Evolutionary conservation across 2,113 vertebrate genomes (phyloP), one percentile per base, ranked within the genome.

Genomic region (Theristicus caerulescens): DNA sequence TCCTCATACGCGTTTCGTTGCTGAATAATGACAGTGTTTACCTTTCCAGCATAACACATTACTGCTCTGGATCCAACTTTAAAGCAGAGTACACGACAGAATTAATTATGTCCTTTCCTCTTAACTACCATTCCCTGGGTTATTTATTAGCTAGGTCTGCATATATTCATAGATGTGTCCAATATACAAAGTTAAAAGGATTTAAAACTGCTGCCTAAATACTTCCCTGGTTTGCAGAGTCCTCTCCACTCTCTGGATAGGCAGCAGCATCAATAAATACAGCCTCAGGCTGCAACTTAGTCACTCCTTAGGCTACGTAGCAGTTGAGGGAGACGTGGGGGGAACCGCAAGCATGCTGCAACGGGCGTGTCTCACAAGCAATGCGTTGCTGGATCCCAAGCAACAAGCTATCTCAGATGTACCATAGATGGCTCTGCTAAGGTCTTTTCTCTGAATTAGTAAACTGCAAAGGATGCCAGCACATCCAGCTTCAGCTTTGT

Each of bases 21-120:
- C 70, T 96, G 81, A 96, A 94, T 95, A 94, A 96, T 93, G 97
- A 95, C 95, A 97, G 84, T 97, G 95, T 96, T 97, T 97, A 97
- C 96, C 94, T 96, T 96, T 82, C 88, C 78, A 84, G 88, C 25
- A 14, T 94, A 97, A 97, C 25, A 20, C 93, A 97, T 96, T 96
- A 92, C 86, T 70, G 65, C 95, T 95, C 88, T 80, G 93, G 94
- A 90, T 61, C 67, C 64, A 71, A 88, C 92, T 97, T 96, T 90
- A 96, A 97, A 97, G 96, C 92, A 82, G 19, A 93, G 91, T 58
- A 91, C 54, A 70, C 2, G 73, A 92, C 88, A 95, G 82, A 93
- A 95, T 97, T 97, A 97, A 97, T 98, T 74, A 95, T 22, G 73
- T 66, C 86, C 77, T 96, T 94, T 72, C 92, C 78, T 96, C 93